Percentiles rank a stretch among this genome's conserved stretches.
phyloP scores from a whole-genome alignment of 2,113 vertebrate species.

The Prunella fulvescens region DNA sequence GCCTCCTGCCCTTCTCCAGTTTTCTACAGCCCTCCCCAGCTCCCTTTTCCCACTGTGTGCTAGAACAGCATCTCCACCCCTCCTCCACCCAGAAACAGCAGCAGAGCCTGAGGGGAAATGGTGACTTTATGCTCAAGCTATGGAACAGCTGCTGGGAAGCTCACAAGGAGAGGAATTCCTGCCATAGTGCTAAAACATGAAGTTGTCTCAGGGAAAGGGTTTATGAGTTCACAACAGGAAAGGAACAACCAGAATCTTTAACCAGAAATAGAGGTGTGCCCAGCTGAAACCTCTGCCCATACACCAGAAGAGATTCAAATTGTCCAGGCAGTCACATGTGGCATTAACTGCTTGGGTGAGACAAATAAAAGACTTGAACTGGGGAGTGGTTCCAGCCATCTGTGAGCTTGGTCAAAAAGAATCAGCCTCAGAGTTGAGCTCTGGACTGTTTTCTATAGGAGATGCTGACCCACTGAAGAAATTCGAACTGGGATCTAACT shows the following conservation, averaged over 20 bases:
- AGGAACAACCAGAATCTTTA: neutral
- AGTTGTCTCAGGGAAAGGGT: neutral
- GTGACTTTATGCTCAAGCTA: conserved; percentile 36
- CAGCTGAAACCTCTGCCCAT: neutral
- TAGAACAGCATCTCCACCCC: neutral
- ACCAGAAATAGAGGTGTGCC: neutral
- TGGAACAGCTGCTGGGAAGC: conserved; percentile 32
- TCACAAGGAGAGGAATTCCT: neutral
- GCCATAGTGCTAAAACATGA: neutral
- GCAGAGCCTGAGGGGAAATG: neutral
- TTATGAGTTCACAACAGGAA: neutral
- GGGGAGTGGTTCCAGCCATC: neutral
- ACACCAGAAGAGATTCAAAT: neutral
- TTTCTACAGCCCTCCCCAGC: neutral
- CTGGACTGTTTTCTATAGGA: neutral
- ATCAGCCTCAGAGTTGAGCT: neutral
- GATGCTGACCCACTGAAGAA: neutral
- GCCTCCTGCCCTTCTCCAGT: neutral
- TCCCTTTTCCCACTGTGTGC: neutral
- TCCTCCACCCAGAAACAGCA: neutral
- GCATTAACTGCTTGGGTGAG: neutral
- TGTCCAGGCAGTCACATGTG: neutral
- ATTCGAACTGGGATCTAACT: neutral
- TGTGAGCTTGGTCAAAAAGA: neutral
- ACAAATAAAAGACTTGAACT: neutral